Conservation (phyloP, 1,140 invertebrate species). For the Agraylea sexmaculata region DNA sequence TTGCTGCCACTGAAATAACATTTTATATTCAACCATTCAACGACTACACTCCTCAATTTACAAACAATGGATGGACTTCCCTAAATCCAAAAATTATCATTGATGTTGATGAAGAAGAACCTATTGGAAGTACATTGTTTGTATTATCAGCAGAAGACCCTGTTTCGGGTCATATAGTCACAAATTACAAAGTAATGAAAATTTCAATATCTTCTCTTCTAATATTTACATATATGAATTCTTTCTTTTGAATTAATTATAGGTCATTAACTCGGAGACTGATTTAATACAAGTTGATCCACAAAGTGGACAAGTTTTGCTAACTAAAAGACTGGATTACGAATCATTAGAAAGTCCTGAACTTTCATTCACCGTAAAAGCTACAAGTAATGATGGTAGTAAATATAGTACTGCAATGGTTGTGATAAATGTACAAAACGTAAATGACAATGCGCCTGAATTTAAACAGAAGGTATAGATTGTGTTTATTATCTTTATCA, state of each 20-base stretch:
- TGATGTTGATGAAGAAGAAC: slow-evolving; percentile 62
- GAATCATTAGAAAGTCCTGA: slow-evolving; percentile 54
- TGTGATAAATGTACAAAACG: slow-evolving; percentile 56
- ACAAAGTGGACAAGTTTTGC: slow-evolving; percentile 54
- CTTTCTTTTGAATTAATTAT: slow-evolving; percentile 24
- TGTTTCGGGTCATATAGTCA: slow-evolving; percentile 48
- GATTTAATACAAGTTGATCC: slow-evolving; percentile 47
- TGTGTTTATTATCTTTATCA: slow-evolving; percentile 5
- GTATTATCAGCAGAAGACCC: slow-evolving; percentile 63
- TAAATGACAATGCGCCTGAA: slow-evolving; percentile 68
- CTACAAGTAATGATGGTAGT: slow-evolving; percentile 54
- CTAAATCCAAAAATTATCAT: slow-evolving; percentile 54
- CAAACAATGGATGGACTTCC: slow-evolving; percentile 52
- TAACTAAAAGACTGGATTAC: slow-evolving; percentile 63
- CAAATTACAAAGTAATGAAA: slow-evolving; percentile 44
- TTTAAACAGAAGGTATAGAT: slow-evolving; percentile 50
- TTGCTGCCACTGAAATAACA: slow-evolving; percentile 55
- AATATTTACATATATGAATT: too few relatives aligned
- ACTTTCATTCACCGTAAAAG: slow-evolving; percentile 58
- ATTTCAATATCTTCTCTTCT: too few relatives aligned
- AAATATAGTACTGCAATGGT: slow-evolving; percentile 57
- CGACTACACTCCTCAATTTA: slow-evolving; percentile 68
- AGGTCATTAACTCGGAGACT: slow-evolving; percentile 33
- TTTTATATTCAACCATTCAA: slow-evolving; percentile 70
- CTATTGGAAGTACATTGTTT: slow-evolving; percentile 63